A percentile compares a stretch with the other conserved stretches of the same genome.
These are phyloP conservation scores for Platyura marginata DNA, from an alignment of 1,140 invertebrate genomes.

Conservation along the genomic window DNA sequence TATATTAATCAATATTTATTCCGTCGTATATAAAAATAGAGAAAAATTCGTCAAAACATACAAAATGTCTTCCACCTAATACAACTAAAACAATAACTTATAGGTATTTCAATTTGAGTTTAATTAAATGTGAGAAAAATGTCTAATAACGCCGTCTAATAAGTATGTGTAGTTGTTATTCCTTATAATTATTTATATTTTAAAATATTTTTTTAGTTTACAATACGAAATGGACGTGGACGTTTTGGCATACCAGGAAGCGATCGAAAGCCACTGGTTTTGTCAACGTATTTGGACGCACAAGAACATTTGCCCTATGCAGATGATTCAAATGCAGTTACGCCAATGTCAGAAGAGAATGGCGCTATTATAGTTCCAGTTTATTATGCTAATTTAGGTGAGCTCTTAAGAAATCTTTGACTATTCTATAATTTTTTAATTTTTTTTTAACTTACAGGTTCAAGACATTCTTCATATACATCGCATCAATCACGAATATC, in stretches of 20 bases:
- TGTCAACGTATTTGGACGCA: conserved; percentile 87
- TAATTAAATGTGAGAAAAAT: too few relatives aligned
- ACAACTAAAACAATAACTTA: too few relatives aligned
- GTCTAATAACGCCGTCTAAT: too few relatives aligned
- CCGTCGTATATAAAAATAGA: too few relatives aligned
- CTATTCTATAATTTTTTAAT: not conserved
- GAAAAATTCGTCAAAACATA: too few relatives aligned
- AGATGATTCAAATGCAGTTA: conserved; percentile 93
- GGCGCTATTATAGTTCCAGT: conserved; percentile 83
- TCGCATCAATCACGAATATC: conserved; percentile 81
- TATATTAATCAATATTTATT: too few relatives aligned
- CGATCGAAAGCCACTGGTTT: conserved; percentile 81
- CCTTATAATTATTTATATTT: too few relatives aligned
- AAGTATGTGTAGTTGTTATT: too few relatives aligned
- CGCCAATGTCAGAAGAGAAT: conserved; percentile 95
- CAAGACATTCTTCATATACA: conserved; percentile 82
- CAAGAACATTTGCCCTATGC: conserved; percentile 93
- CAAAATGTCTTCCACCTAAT: too few relatives aligned
- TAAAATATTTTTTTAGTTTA: too few relatives aligned
- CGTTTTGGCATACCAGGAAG: conserved; percentile 45
- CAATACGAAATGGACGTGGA: conserved; percentile 62
- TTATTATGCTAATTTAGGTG: conserved; percentile 63
- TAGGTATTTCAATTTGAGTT: too few relatives aligned
- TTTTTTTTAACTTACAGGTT: conserved; percentile 30
- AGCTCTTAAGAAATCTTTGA: not conserved